These are phyloP conservation scores for Phylloscopus trochilus DNA, from an alignment of 2,113 vertebrate species.

Conservation along the genomic window DNA sequence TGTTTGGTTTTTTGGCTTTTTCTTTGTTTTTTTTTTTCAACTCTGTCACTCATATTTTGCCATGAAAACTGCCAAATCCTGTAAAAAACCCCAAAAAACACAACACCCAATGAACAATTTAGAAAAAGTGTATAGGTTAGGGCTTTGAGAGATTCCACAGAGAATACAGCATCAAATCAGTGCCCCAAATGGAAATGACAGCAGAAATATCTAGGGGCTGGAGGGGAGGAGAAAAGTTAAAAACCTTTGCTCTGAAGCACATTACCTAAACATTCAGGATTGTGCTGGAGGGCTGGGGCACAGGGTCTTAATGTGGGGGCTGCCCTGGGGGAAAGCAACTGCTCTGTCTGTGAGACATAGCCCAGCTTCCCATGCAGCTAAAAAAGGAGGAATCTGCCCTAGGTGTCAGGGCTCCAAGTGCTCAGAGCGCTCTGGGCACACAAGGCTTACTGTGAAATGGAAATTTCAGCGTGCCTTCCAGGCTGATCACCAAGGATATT, in stretches of 20 bases:
- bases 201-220: neutral
- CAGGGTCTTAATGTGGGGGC: neutral
- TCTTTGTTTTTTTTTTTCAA: neutral
- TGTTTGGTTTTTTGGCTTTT: no score
- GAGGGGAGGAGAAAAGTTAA: neutral
- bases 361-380: neutral
- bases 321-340: neutral
- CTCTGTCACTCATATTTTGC: neutral
- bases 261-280: constrained; percentile 31
- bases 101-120: neutral
- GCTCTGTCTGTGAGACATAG: neutral
- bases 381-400: neutral
- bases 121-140: neutral
- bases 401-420: neutral
- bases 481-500: constrained; percentile 29
- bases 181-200: constrained; percentile 20
- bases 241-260: neutral
- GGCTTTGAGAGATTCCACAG: neutral
- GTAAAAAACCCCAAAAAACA: neutral
- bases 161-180: neutral
- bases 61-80: neutral
- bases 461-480: neutral
- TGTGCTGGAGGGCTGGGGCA: neutral
- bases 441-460: neutral
- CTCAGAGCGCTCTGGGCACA: neutral